These are phyloP conservation scores for Ceyx cyanopectus DNA, from an alignment of 2,113 vertebrate genomes.

Conservation along the genomic window DNA sequence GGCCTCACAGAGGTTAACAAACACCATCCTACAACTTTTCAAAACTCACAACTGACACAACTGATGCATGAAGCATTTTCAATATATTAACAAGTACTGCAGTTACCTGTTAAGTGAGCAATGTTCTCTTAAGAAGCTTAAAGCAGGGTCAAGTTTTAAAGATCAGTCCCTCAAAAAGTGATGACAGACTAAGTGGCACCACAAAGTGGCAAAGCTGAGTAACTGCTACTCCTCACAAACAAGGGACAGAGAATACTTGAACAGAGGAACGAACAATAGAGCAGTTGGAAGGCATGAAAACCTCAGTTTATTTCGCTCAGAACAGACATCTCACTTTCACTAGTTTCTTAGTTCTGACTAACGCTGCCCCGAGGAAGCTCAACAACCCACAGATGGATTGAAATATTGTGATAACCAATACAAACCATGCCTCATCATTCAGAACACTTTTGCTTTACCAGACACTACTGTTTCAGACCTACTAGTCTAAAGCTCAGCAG, in stretches of 20 bases:
- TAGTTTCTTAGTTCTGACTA: not conserved
- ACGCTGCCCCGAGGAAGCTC: not conserved
- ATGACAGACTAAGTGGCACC: not conserved
- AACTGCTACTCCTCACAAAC: not conserved
- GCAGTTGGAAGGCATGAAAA: not conserved
- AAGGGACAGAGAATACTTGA: not conserved
- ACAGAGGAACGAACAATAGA: not conserved
- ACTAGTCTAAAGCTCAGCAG: not conserved
- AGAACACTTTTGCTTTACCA: not conserved
- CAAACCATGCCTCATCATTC: fast-evolving
- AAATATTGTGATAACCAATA: not conserved
- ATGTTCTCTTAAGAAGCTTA: not conserved
- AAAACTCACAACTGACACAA: not conserved
- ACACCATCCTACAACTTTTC: not conserved
- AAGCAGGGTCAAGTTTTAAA: not conserved
- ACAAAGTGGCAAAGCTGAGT: not conserved
- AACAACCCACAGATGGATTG: not conserved
- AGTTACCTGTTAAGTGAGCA: not conserved
- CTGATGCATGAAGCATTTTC: not conserved
- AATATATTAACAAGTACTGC: not conserved
- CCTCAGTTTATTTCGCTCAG: not conserved
- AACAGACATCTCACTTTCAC: not conserved
- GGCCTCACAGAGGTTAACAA: not conserved
- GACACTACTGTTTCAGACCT: not conserved
- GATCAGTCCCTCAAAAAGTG: not conserved